Percentiles rank a stretch among this genome's conserved stretches.
Conservation (phyloP, 2,797 vertebrate genomes). For the Cetoscarus ocellatus region DNA sequence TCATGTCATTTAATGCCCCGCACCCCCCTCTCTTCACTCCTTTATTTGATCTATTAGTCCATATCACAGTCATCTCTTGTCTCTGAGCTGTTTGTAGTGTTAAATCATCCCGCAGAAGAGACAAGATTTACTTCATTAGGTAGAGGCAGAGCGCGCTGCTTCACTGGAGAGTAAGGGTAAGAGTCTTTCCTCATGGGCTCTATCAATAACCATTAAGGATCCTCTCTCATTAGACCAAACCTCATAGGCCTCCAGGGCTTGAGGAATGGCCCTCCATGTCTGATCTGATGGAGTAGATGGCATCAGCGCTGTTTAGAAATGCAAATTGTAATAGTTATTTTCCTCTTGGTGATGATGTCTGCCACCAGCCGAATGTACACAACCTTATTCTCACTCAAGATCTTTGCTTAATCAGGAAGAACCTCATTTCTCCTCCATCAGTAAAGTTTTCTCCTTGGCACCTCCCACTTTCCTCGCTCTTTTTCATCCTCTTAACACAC, state of each 20-base stretch:
- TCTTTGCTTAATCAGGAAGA: slow-evolving; percentile 72
- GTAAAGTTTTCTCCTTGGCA: slow-evolving; percentile 43
- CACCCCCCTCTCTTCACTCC: slow-evolving; percentile 2
- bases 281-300: slow-evolving; percentile 64
- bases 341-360: slow-evolving; percentile 53
- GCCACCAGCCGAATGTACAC: slow-evolving; percentile 50
- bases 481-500: slow-evolving; percentile 17
- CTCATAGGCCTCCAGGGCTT: slow-evolving; percentile 53
- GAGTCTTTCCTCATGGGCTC: slow-evolving; percentile 66
- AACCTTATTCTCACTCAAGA: slow-evolving; percentile 55
- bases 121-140: slow-evolving; percentile 76
- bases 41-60: slow-evolving; percentile 32
- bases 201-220: slow-evolving; percentile 81
- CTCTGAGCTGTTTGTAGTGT: slow-evolving; percentile 64
- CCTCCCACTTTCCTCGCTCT: slow-evolving; percentile 27
- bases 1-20: slow-evolving; percentile 11
- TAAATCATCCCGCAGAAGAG: slow-evolving; percentile 67
- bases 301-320: slow-evolving; percentile 72
- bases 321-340: slow-evolving; percentile 67
- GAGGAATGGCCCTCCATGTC: slow-evolving; percentile 56
- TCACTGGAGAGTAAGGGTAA: slow-evolving; percentile 52
- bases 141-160: slow-evolving; percentile 54
- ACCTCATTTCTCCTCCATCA: slow-evolving; percentile 38
- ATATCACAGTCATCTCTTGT: slow-evolving; percentile 29
- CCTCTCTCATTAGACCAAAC: slow-evolving; percentile 76